Base-by-base conservation (phyloP, 2,888 invertebrate species). In the Polietes domitor region DNA sequence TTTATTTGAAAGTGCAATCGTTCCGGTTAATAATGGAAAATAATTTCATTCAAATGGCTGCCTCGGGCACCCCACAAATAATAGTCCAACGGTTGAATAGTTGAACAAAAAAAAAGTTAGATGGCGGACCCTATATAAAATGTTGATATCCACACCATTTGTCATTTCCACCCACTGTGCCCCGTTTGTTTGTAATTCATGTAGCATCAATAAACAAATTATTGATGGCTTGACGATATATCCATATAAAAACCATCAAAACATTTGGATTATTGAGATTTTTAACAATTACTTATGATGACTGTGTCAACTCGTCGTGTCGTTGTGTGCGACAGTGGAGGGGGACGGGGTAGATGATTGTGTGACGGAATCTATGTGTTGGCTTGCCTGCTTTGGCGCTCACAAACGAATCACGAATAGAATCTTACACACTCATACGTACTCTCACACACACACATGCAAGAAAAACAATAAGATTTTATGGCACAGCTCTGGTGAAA, bases 391-490 rank as follows among this genome's bases (percentile, higher is more conserved):
- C 53, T 5, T 21, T 21, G 21, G 19, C 6, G 19, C 21, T 21
- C 21, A 10, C 7, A 21, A 32, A 63, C 63, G 32, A 32, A 63
- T 32, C 32, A 58, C 37, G 37, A 63, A 9, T n/a, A 47, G 17
- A 43, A 17, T 58, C 73, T 70, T 68, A 71, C 10, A 37, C 10
- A 37, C 37, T 10, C 4, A 1, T 2, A 37, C 6, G n/a, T n/a
- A n/a, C n/a, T n/a, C n/a, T 26, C 73, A 74, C 73, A 71, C 10
- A 37, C 10, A 37, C 37, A 37, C 4, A 1, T 2, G 12, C 6
- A 37, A 37, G 65, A 75, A 75, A 74, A 77, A 73, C 68, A 78
- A 84, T 78, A 75, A 75, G 28, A 84, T 74, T 24, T 70, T 77
- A 70, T 21, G 65, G 19, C 65, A 21, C 19, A 65, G 41, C 37